phyloP scores from a whole-genome alignment of 2,888 invertebrate species.

The Podotricha telesiphe region DNA sequence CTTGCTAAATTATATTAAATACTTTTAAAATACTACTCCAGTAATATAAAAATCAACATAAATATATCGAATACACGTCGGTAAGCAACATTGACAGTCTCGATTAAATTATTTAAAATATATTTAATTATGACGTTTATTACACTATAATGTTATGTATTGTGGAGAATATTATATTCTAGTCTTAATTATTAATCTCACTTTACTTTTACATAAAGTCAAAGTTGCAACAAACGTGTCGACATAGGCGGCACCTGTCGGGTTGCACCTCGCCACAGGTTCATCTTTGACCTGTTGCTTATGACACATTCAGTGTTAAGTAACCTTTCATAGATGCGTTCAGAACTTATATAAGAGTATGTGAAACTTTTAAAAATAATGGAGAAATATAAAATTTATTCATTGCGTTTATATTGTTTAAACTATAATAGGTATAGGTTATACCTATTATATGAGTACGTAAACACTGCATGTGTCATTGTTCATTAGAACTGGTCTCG shows the following conservation, averaged over 20 bases:
- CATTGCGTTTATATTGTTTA: neutral
- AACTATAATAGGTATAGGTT: neutral
- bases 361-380: neutral
- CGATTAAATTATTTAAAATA: neutral
- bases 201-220: neutral
- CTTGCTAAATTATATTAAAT: neutral
- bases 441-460: neutral
- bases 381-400: neutral
- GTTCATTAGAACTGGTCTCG: constrained; percentile 16
- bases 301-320: neutral
- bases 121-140: neutral
- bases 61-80: neutral
- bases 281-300: constrained; percentile 27
- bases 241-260: constrained; percentile 22
- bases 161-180: no score
- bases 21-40: neutral
- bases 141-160: neutral
- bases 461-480: neutral
- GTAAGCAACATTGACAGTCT: neutral
- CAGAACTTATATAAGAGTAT: neutral
- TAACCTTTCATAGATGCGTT: neutral
- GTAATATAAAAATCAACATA: neutral
- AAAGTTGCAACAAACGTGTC: constrained; percentile 21
- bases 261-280: constrained; percentile 7
- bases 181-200: no score